Base-by-base conservation (phyloP, 1,140 invertebrate species). In the Calliphora vicina region DNA sequence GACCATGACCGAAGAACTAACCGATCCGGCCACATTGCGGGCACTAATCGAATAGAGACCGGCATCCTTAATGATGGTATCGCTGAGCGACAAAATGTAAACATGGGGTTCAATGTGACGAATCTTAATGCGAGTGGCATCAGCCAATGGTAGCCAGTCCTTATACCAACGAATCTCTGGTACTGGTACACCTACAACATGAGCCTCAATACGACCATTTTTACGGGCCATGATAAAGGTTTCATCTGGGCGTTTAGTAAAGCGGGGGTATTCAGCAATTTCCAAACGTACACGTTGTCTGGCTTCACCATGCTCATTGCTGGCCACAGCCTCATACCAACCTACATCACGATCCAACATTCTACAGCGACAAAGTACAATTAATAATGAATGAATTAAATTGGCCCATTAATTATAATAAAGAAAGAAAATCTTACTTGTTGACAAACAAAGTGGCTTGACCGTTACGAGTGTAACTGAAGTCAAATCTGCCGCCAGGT, bases 91-190 rank as follows among this genome's bases (percentile, higher is more conserved):
- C 23, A 99, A 91, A 8, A 96, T 93, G 83, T 96, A 95, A 1
- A 94, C 94, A 87, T 99, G 97, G 0, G 97, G 97, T 85, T 97
- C 95, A 82, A 94, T 43, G 23, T 20, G 84, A 85, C 81, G 83
- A 86, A 97, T 95, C 92, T 96, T 97, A 25, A 97, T 94, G 86
- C 97, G 94, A 8, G 93, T 93, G 0, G 96, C 96, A 2, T 95
- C 91, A 1, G 96, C 94, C 8, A 99, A 88, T 2, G 96, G 97
- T 87, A 97, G 95, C 97, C 97, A 99, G 90, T 99, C 97, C 91
- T 98, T 99, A 91, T 96, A 98, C 97, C 97, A 99, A 89, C 97
- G 98, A n/a, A 99, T 94, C 84, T 97, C 96, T 0, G 98, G 98
- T 86, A 95, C 95, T 0, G 98, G 98, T 82, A 97, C 94, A 13